Conservation (phyloP, 2,797 vertebrate species). For the Paramormyrops hopkinsi region DNA sequence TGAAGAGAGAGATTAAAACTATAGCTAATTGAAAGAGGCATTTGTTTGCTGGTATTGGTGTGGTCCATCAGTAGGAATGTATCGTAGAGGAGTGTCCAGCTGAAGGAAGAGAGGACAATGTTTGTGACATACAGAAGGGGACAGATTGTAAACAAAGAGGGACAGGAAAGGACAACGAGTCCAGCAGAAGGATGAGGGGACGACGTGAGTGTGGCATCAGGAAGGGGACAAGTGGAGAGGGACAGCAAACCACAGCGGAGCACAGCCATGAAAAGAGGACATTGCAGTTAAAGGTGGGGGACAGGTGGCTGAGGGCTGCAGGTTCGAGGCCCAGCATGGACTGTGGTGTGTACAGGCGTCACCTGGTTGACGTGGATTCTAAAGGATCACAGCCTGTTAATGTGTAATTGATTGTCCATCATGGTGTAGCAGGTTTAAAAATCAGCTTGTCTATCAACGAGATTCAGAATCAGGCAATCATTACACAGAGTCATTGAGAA, state of each 20-base stretch:
- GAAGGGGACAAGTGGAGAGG: background rate
- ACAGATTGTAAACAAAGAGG: background rate
- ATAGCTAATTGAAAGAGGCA: background rate
- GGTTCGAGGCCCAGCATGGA: background rate
- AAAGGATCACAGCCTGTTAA: background rate
- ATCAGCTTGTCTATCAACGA: background rate
- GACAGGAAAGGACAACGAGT: background rate
- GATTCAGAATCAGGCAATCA: background rate
- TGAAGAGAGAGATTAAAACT: background rate
- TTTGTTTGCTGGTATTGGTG: background rate
- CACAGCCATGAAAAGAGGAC: background rate
- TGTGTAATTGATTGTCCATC: background rate
- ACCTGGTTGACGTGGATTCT: background rate
- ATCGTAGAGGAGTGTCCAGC: background rate
- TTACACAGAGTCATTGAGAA: background rate
- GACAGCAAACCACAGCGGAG: background rate
- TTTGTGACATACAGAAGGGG: background rate
- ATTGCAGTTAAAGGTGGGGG: background rate
- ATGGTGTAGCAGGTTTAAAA: background rate
- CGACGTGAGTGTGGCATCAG: background rate
- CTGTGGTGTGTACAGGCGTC: background rate
- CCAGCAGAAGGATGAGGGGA: background rate
- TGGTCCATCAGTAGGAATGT: background rate
- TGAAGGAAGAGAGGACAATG: background rate
- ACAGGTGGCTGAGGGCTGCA: background rate